phyloP scores from a whole-genome alignment of 2,888 invertebrate species.

The Polietes domitor region DNA sequence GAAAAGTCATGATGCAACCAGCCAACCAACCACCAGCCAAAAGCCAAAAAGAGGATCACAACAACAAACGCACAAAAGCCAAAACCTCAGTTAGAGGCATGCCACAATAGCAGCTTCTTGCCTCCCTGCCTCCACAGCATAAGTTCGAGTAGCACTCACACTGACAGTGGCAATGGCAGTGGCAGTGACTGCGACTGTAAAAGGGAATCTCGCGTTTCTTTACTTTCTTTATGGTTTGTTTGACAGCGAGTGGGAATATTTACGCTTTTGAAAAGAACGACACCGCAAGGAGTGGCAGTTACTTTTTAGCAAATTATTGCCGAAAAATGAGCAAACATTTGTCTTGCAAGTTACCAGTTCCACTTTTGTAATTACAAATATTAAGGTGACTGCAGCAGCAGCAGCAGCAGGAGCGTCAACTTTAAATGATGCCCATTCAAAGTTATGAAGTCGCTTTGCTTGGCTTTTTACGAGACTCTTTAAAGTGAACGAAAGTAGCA shows the following conservation, averaged over 20 bases:
- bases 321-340: conserved; percentile 6
- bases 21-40: neutral
- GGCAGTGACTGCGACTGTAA: neutral
- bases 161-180: neutral
- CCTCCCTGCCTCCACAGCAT: neutral
- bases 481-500: conserved; percentile 12
- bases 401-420: neutral
- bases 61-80: neutral
- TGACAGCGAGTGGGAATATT: conserved; percentile 29
- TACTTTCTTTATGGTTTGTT: neutral
- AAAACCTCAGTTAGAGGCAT: conserved; percentile 41
- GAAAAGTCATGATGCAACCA: conserved; percentile 76
- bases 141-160: neutral
- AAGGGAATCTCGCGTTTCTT: neutral
- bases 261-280: neutral
- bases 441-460: conserved; percentile 3
- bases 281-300: neutral
- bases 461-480: conserved; percentile 15
- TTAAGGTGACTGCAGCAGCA: conserved; percentile 32
- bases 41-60: neutral
- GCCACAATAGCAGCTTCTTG: conserved; percentile 18
- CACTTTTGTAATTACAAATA: conserved; percentile 44
- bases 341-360: neutral
- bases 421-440: neutral
- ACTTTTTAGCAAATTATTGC: conserved; percentile 9